Conservation (phyloP, 1,140 invertebrate genomes). For the Drosophila takahashii region DNA sequence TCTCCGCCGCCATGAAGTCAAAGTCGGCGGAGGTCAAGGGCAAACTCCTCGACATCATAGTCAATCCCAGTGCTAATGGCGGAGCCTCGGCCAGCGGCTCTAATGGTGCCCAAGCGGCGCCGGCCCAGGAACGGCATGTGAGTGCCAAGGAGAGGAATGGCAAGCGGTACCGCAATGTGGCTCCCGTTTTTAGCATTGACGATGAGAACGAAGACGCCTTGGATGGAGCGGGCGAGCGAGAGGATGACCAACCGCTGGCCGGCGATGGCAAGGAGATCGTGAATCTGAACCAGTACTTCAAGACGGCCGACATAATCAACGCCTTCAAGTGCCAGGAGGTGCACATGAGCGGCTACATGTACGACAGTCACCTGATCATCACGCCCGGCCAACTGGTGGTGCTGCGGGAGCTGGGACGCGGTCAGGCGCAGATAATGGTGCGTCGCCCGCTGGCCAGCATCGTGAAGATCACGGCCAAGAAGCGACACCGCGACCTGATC, state of each 20-base stretch:
- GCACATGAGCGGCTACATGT: slow-evolving; percentile 93
- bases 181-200: slow-evolving; percentile 97
- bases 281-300: slow-evolving; percentile 90
- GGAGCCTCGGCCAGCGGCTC: slow-evolving; percentile 21
- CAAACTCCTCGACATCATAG: slow-evolving; percentile 97
- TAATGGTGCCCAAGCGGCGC: slow-evolving; percentile 66
- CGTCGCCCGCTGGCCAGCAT: slow-evolving; percentile 94
- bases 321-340: slow-evolving; percentile 96
- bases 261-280: slow-evolving; percentile 89
- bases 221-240: slow-evolving; percentile 35
- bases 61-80: slow-evolving; percentile 89
- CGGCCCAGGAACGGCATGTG: slow-evolving; percentile 90
- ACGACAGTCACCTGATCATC: slow-evolving; percentile 94
- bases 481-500: slow-evolving; percentile 96
- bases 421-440: slow-evolving; percentile 93
- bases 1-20: slow-evolving; percentile 92
- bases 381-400: slow-evolving; percentile 95
- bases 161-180: slow-evolving; percentile 95
- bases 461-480: slow-evolving; percentile 98
- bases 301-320: slow-evolving; percentile 93
- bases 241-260: slow-evolving; percentile 53
- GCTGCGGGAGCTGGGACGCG: slow-evolving; percentile 91
- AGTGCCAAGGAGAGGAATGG: slow-evolving; percentile 91
- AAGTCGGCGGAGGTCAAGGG: slow-evolving; percentile 97
- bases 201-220: slow-evolving; percentile 92